Evolutionary conservation across 2,888 invertebrate genomes (phyloP).

Genomic region (Ormia ochracea): DNA sequence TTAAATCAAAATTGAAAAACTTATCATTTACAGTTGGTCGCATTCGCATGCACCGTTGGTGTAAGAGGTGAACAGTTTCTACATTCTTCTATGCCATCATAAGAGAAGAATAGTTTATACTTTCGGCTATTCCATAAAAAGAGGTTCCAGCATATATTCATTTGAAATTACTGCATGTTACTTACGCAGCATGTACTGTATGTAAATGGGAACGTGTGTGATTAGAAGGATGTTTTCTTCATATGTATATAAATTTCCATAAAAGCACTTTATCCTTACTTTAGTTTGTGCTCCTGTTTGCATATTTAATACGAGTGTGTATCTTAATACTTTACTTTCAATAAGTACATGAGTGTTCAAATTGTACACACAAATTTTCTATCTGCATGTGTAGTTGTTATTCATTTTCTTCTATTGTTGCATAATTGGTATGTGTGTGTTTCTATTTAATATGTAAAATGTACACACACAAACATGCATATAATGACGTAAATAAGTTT

Average conservation of each 20-base stretch:
- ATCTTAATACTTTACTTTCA: neutral
- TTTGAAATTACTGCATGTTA: neutral
- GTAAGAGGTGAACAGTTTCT: neutral
- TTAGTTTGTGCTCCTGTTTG: slow-evolving; percentile 26
- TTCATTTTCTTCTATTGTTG: neutral
- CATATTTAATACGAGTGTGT: neutral
- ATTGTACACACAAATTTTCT: neutral
- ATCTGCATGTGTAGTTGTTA: neutral
- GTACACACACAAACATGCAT: neutral
- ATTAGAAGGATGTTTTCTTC: neutral
- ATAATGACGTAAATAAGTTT: neutral
- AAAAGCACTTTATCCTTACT: slow-evolving; percentile 31
- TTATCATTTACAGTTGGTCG: neutral
- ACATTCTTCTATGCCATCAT: neutral
- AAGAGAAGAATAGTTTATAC: neutral
- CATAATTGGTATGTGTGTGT: neutral
- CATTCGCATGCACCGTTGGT: neutral
- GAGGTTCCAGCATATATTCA: neutral
- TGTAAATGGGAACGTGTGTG: no score
- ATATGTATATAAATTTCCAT: slow-evolving; percentile 9
- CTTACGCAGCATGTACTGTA: neutral
- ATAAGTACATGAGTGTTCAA: neutral
- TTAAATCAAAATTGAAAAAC: neutral
- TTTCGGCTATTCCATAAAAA: neutral
- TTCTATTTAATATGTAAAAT: neutral